phyloP scores from a whole-genome alignment of 2,113 vertebrate species.

The Lepisosteus osseus region DNA sequence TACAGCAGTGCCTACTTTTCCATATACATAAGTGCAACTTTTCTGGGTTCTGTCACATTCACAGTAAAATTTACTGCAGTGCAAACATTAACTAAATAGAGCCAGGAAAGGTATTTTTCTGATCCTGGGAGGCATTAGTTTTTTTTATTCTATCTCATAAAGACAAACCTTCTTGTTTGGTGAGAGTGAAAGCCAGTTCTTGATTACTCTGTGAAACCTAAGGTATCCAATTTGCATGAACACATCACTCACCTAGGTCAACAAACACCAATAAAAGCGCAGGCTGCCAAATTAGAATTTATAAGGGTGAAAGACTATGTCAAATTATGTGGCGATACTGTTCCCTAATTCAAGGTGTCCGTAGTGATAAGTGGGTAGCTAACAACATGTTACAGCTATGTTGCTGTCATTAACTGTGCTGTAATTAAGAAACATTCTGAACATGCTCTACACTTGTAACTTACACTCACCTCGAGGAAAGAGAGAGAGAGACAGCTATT shows the following conservation, averaged over 20 bases:
- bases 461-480: slow-evolving; percentile 11
- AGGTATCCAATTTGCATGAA: not conserved
- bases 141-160: not conserved
- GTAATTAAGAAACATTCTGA: slow-evolving; percentile 42
- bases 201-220: slow-evolving; percentile 10
- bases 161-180: not conserved
- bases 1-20: too few species aligned
- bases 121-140: too few species aligned
- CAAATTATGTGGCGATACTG: slow-evolving; percentile 11
- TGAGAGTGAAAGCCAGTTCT: not conserved
- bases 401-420: slow-evolving; percentile 10
- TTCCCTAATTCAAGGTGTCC: slow-evolving; percentile 34
- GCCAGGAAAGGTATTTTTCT: not conserved
- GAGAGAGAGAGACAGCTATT: slow-evolving; percentile 26
- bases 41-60: too few species aligned
- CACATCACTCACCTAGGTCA: not conserved
- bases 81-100: not conserved
- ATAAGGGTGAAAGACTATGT: slow-evolving; percentile 23
- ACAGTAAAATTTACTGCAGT: too few species aligned
- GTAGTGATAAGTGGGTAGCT: slow-evolving; percentile 34
- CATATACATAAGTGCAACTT: too few species aligned
- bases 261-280: not conserved
- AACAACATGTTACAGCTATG: slow-evolving; percentile 29
- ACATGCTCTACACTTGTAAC: slow-evolving; percentile 31
- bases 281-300: slow-evolving; percentile 24